Evolutionary conservation across 2,888 invertebrate species (phyloP).

Genomic region (Macrostomum cliftonense): DNA sequence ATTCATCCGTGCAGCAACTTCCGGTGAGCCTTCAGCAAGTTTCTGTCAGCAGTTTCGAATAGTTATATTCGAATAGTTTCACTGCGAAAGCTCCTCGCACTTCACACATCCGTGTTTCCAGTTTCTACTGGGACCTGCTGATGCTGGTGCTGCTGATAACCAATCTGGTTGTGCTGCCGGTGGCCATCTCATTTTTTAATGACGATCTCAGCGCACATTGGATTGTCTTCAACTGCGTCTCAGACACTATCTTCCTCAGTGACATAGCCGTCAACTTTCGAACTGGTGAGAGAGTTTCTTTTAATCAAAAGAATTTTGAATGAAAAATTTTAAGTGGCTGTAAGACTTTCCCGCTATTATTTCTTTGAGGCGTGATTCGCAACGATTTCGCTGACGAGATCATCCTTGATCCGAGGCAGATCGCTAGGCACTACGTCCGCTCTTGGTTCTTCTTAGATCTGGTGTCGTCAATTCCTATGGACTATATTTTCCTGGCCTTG

Average conservation of each 20-base stretch:
- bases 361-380: conserved; percentile 98
- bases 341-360: no score
- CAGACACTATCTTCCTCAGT: conserved; percentile 97
- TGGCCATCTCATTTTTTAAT: conserved; percentile 98
- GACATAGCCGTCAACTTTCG: conserved; percentile 99
- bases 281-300: no score
- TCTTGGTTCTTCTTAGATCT: conserved; percentile 93
- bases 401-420: conserved; percentile 85
- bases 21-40: conserved; percentile 47
- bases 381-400: conserved; percentile 52
- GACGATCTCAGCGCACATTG: conserved; percentile 94
- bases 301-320: no score
- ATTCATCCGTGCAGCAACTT: conserved; percentile 98
- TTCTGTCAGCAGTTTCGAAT: no score
- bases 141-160: conserved; percentile 92
- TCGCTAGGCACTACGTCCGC: conserved; percentile 86
- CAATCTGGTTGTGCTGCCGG: conserved; percentile 92
- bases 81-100: no score
- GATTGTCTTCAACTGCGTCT: conserved; percentile 99
- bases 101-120: no score
- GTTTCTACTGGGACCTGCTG: conserved; percentile 98
- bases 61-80: no score
- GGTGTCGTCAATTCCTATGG: conserved; percentile 89
- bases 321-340: no score
- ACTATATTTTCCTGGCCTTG: conserved; percentile 65